Evolutionary conservation across 1,140 invertebrate genomes (phyloP).

Genomic region (Lasioglossum albipes): DNA sequence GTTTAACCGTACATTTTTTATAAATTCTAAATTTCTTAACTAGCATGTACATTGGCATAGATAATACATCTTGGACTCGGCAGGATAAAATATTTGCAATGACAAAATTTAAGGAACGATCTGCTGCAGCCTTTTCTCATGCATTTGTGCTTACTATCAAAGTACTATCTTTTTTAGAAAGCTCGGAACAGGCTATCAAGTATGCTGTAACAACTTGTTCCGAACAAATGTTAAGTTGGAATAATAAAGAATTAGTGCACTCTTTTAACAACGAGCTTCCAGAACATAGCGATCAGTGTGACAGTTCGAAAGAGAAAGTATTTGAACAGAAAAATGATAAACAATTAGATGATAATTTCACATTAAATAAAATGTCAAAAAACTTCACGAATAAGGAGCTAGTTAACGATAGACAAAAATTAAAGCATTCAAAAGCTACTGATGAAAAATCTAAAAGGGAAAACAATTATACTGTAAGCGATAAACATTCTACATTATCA

Average conservation of each 20-base stretch:
- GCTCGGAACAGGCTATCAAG: background rate
- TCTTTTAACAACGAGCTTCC: background rate
- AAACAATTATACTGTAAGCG: background rate
- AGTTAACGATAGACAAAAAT: background rate
- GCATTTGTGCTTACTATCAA: conserved; percentile 75
- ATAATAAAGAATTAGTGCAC: no score
- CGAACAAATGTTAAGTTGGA: background rate
- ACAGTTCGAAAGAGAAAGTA: background rate
- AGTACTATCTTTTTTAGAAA: conserved; percentile 14
- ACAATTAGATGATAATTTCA: background rate
- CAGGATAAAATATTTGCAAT: conserved; percentile 77
- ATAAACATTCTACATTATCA: background rate
- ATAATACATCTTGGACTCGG: conserved; percentile 72
- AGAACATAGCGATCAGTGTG: background rate
- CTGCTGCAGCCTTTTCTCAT: conserved; percentile 66
- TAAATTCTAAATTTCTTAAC: conserved; percentile 54
- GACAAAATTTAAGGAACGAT: conserved; percentile 72
- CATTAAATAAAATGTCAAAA: background rate
- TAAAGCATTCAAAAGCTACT: background rate
- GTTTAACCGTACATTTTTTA: background rate
- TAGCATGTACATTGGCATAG: conserved; percentile 42
- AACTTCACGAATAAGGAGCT: background rate
- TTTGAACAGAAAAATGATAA: background rate
- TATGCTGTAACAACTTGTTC: background rate
- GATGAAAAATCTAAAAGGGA: background rate